Conservation (phyloP, 2,888 invertebrate genomes). For the Pediacus dermestoides region DNA sequence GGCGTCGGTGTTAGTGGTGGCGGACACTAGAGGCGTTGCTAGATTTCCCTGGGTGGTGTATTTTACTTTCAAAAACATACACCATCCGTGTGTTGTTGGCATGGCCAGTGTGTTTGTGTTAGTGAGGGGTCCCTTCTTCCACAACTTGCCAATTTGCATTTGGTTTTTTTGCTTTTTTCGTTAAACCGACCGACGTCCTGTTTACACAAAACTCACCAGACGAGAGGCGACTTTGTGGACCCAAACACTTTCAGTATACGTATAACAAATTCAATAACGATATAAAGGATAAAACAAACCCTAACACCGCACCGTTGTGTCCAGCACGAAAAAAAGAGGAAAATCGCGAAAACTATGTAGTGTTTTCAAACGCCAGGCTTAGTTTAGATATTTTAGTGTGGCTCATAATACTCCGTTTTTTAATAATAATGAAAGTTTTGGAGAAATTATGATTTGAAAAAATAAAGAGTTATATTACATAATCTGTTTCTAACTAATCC, state of each 20-base stretch:
- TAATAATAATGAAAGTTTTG: too few species aligned
- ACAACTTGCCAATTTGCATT: conserved; percentile 38
- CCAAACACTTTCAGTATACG: conserved; percentile 12
- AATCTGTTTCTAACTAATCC: too few species aligned
- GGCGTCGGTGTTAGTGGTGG: conserved; percentile 23
- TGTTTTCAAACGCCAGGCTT: too few species aligned
- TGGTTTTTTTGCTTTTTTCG: conserved; percentile 24
- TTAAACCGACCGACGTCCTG: conserved; percentile 16
- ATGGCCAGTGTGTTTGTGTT: not conserved
- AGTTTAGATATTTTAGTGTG: too few species aligned
- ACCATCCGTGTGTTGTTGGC: conserved; percentile 3
- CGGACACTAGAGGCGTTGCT: conserved; percentile 21
- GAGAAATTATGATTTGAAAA: too few species aligned
- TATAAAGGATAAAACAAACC: too few species aligned
- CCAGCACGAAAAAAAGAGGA: too few species aligned
- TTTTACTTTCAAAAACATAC: conserved; percentile 41
- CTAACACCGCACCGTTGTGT: too few species aligned
- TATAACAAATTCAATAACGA: conserved; percentile 21
- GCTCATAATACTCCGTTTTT: too few species aligned
- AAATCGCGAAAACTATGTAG: too few species aligned
- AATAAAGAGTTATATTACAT: too few species aligned
- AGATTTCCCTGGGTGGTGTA: conserved; percentile 42
- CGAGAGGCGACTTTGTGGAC: conserved; percentile 13
- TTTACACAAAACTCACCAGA: conserved; percentile 19
- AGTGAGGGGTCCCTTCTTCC: not conserved